These are phyloP conservation scores for Elysia crispata DNA, from an alignment of 2,888 invertebrate species.

Conservation along the genomic window DNA sequence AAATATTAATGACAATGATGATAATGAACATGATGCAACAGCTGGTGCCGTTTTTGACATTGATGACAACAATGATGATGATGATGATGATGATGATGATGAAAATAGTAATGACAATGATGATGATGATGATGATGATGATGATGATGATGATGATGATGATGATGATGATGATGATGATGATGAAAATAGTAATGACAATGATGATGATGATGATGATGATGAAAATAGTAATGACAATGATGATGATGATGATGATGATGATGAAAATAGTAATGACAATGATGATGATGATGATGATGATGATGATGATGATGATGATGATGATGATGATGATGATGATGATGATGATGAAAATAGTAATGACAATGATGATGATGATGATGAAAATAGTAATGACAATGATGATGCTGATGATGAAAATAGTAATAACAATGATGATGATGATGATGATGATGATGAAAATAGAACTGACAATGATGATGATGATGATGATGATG, in stretches of 20 bases:
- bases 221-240: neutral
- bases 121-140: neutral
- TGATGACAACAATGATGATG: neutral
- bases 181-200: neutral
- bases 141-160: neutral
- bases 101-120: neutral
- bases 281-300: no score
- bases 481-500: neutral
- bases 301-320: neutral
- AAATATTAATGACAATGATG: neutral
- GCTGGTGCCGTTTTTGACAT: neutral
- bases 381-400: no score
- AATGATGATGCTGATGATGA: no score
- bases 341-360: no score
- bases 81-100: neutral
- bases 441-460: no score
- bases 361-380: no score
- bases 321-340: neutral
- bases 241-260: slow-evolving; percentile 30
- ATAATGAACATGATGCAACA: neutral
- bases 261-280: no score
- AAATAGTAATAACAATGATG: no score
- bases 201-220: neutral
- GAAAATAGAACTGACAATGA: no score
- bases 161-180: neutral